Conservation (phyloP, 2,113 vertebrate species). For the Sturnira hondurensis region DNA sequence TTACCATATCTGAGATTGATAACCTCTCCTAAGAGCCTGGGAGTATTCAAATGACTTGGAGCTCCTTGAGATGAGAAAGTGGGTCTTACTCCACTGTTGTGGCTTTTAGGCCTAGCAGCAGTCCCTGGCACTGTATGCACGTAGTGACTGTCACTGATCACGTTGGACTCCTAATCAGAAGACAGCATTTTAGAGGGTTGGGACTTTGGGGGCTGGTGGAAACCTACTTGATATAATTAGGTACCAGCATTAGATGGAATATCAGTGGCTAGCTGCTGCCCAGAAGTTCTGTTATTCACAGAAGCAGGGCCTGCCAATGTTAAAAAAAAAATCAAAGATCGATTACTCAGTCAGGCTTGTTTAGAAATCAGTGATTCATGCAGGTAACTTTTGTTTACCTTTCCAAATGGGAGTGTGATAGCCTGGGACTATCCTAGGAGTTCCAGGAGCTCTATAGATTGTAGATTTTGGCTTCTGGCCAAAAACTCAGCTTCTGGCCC, state of each 20-base stretch:
- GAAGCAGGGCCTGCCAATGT: background rate
- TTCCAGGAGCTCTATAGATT: background rate
- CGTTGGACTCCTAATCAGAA: background rate
- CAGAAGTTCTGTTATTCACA: background rate
- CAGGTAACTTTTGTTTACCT: background rate
- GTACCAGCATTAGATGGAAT: background rate
- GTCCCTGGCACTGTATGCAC: background rate
- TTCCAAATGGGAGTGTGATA: background rate
- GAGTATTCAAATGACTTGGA: background rate
- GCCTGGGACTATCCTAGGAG: background rate
- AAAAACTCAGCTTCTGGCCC: background rate
- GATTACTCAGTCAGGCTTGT: background rate
- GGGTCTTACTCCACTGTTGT: background rate
- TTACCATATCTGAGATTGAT: background rate
- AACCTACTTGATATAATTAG: background rate
- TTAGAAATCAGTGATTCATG: background rate
- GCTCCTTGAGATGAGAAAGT: background rate
- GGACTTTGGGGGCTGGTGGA: background rate
- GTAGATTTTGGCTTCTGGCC: slow-evolving; percentile 2
- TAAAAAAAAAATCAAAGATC: background rate
- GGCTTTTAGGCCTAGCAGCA: background rate
- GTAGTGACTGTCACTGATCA: background rate
- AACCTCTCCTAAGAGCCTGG: background rate
- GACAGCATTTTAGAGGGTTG: background rate
- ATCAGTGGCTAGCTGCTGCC: background rate